Conservation (phyloP, 2,888 invertebrate species). For the Globia sparganii region DNA sequence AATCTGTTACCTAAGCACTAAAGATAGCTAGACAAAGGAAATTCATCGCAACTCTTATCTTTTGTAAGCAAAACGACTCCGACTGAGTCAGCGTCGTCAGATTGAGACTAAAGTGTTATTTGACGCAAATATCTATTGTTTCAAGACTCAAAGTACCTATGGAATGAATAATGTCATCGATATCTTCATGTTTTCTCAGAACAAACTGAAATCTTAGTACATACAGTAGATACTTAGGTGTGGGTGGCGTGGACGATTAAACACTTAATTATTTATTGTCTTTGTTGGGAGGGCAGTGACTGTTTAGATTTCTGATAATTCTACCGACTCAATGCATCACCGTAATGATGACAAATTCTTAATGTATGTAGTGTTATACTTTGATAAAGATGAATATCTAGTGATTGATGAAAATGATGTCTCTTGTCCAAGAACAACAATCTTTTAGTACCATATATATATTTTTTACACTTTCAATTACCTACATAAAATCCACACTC, state of each 20-base stretch:
- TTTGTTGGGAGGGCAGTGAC: slow-evolving; percentile 8
- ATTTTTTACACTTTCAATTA: not conserved
- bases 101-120: slow-evolving; percentile 10
- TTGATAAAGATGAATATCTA: not conserved
- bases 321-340: not conserved
- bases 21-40: slow-evolving; percentile 24
- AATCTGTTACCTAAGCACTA: slow-evolving; percentile 12
- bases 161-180: slow-evolving; percentile 3
- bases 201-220: not conserved
- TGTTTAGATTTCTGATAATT: slow-evolving; percentile 13
- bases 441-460: not conserved
- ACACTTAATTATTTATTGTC: not conserved
- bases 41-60: not conserved
- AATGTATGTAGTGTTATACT: not conserved
- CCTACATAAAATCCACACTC: not conserved
- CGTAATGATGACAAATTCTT: not conserved
- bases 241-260: not conserved
- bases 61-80: slow-evolving; percentile 18
- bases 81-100: slow-evolving; percentile 24
- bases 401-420: not conserved
- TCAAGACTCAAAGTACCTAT: not conserved
- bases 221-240: not conserved
- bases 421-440: too few species aligned
- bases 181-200: slow-evolving; percentile 21
- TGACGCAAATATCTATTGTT: slow-evolving; percentile 22